Conservation (phyloP, 2,797 vertebrate species). For the Cichlasoma orientale region DNA sequence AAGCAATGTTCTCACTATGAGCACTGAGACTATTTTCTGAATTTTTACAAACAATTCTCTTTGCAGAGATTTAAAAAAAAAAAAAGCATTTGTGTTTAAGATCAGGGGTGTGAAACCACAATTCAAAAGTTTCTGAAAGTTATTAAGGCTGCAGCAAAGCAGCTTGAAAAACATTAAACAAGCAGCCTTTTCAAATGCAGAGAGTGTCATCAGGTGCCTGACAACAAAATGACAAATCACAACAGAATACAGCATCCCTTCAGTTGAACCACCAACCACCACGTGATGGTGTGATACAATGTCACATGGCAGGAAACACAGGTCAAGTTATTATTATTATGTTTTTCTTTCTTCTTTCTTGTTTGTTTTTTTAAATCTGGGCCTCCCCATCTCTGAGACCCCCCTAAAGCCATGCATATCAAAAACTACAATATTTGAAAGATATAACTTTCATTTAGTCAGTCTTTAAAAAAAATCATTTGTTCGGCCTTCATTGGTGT, state of each 20-base stretch:
- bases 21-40: background rate
- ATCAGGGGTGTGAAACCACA: background rate
- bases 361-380: background rate
- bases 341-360: background rate
- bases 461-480: background rate
- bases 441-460: background rate
- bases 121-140: background rate
- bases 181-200: background rate
- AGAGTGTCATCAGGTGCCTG: background rate
- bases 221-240: background rate
- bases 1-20: background rate
- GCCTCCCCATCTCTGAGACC: fast-evolving
- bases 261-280: background rate
- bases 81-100: too few species aligned
- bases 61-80: too few species aligned
- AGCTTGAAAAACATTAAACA: background rate
- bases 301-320: background rate
- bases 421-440: background rate
- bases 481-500: background rate
- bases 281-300: background rate
- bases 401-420: background rate
- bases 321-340: background rate
- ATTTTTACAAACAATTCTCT: background rate
- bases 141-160: background rate
- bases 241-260: background rate